phyloP scores from a whole-genome alignment of 1,140 invertebrate species.

The Drosophila sp. region DNA sequence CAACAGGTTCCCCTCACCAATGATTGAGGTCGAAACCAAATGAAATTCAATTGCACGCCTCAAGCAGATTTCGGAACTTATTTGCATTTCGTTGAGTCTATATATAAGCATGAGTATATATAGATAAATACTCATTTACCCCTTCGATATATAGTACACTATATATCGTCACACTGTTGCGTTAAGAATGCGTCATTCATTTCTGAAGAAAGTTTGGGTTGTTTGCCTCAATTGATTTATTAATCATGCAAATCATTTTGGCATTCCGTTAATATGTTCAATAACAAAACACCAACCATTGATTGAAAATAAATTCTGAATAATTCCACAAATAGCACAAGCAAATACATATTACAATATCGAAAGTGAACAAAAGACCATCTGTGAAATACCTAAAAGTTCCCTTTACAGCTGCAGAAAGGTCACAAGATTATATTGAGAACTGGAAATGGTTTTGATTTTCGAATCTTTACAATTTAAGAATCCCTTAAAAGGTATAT shows the following conservation, averaged over 20 bases:
- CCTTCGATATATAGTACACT: background rate
- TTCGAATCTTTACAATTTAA: too few species aligned
- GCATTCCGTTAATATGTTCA: constrained; percentile 20
- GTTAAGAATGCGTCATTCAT: constrained; percentile 5
- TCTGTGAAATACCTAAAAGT: background rate
- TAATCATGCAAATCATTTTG: constrained; percentile 39
- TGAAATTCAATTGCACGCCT: constrained; percentile 13
- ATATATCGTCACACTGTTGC: background rate
- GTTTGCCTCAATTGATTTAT: constrained; percentile 16
- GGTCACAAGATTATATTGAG: background rate
- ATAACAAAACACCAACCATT: constrained; percentile 21
- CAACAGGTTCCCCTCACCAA: constrained; percentile 52
- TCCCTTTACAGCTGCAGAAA: background rate
- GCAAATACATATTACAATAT: constrained; percentile 10
- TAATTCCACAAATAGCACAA: constrained; percentile 34
- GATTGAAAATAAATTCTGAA: constrained; percentile 17
- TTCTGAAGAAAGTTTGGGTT: constrained; percentile 4
- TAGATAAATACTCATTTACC: background rate
- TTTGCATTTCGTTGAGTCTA: constrained; percentile 49
- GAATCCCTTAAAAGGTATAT: too few species aligned
- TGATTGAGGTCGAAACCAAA: constrained; percentile 8
- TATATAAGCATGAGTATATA: background rate
- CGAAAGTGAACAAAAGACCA: constrained; percentile 4
- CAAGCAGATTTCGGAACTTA: constrained; percentile 12
- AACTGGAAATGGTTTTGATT: background rate